Percentiles rank a stretch among this genome's conserved stretches.
Conservation (phyloP, 2,888 invertebrate species). For the Callyntrura guangdongensis region DNA sequence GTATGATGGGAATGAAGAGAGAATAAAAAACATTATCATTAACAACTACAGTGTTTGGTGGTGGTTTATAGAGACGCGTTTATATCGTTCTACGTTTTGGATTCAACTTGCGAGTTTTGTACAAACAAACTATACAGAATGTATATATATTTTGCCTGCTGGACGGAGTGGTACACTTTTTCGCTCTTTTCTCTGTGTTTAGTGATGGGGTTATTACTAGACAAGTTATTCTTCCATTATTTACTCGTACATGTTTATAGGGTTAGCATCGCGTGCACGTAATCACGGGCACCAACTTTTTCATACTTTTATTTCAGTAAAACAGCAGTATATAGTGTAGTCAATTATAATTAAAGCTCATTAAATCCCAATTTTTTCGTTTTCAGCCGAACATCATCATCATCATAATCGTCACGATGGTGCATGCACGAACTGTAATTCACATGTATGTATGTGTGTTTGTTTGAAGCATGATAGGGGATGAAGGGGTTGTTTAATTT, state of each 20-base stretch:
- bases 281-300: constrained; percentile 70
- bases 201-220: constrained; percentile 42
- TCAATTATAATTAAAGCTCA: constrained; percentile 80
- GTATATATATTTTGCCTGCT: constrained; percentile 37
- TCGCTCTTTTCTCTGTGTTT: constrained; percentile 37
- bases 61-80: too few relatives aligned
- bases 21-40: constrained; percentile 65
- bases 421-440: constrained; percentile 64
- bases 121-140: constrained; percentile 54
- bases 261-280: constrained; percentile 75
- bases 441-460: constrained; percentile 37
- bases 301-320: constrained; percentile 73
- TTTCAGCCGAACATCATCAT: constrained; percentile 77
- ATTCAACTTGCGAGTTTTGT: constrained; percentile 45
- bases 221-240: constrained; percentile 42
- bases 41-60: constrained; percentile 31
- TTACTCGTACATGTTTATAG: constrained; percentile 56
- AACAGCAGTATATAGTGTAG: constrained; percentile 78
- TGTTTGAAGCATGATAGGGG: constrained; percentile 50
- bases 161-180: constrained; percentile 45
- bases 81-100: constrained; percentile 14
- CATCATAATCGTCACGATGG: constrained; percentile 76
- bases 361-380: constrained; percentile 80
- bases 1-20: constrained; percentile 54
- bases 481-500: constrained; percentile 57